Evolutionary conservation across 1,140 invertebrate genomes (phyloP).

Genomic region (Lerema accius): DNA sequence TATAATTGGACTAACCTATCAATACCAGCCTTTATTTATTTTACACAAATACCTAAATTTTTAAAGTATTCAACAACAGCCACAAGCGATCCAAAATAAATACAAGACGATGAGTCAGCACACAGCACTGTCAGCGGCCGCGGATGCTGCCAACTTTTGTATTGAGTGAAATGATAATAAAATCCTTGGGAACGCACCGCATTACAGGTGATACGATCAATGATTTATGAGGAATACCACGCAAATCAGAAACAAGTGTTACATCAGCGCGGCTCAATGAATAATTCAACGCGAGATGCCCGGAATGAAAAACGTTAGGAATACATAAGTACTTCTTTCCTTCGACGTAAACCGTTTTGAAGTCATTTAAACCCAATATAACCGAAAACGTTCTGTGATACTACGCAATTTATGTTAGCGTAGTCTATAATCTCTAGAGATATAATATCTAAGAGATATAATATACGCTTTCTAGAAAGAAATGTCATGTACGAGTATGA

Average conservation of each 20-base stretch:
- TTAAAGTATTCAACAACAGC: no score
- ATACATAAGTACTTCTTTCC: conserved; percentile 44
- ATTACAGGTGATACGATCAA: conserved; percentile 25
- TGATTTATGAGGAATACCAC: conserved; percentile 30
- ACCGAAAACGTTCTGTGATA: not conserved
- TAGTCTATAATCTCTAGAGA: not conserved
- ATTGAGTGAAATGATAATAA: conserved; percentile 9
- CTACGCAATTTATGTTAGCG: not conserved
- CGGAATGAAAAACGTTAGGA: conserved; percentile 46
- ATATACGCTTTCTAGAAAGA: no score
- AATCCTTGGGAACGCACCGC: conserved; percentile 1
- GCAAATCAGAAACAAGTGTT: conserved; percentile 42
- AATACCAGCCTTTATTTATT: no score
- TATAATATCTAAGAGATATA: no score
- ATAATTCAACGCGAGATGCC: conserved; percentile 47
- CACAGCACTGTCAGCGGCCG: no score
- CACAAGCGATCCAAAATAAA: no score
- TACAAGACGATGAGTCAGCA: no score
- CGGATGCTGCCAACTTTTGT: not conserved
- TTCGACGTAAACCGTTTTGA: conserved; percentile 33
- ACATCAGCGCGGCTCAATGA: conserved; percentile 45
- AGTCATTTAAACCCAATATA: conserved; percentile 4
- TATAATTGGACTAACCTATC: no score
- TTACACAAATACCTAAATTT: no score
- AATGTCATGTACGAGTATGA: no score